These are phyloP conservation scores for Zapornia atra DNA, from an alignment of 2,113 vertebrate species.

Conservation along the genomic window DNA sequence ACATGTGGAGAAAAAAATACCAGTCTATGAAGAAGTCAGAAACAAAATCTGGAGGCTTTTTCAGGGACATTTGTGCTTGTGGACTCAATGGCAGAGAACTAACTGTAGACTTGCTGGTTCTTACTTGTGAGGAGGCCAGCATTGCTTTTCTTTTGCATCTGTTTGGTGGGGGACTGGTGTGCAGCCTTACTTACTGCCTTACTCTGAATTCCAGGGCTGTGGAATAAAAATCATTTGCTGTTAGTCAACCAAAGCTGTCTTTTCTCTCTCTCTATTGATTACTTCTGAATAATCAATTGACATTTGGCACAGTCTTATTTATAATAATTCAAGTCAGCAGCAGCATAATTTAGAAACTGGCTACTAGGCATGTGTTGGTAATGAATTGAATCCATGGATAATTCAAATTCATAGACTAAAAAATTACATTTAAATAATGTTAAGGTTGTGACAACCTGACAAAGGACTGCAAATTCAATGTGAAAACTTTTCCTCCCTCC, in stretches of 20 bases:
- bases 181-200: neutral
- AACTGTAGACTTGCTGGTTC: neutral
- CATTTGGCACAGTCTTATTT: constrained; percentile 73
- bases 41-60: neutral
- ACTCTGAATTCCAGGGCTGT: constrained; percentile 6
- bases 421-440: constrained; percentile 72
- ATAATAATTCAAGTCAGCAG: constrained; percentile 74
- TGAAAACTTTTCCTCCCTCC: constrained; percentile 1
- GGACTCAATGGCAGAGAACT: neutral
- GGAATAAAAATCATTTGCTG: constrained; percentile 59
- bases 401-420: constrained; percentile 69
- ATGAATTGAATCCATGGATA: constrained; percentile 72
- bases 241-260: constrained; percentile 56
- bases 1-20: neutral
- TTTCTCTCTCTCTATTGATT: constrained; percentile 67
- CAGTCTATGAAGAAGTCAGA: neutral
- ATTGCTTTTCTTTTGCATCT: neutral
- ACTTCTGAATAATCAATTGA: constrained; percentile 72
- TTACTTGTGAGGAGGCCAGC: neutral
- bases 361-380: constrained; percentile 64
- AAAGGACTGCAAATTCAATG: constrained; percentile 48
- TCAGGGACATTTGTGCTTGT: neutral
- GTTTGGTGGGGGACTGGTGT: neutral
- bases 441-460: constrained; percentile 59
- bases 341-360: constrained; percentile 70